Percentiles rank a stretch among this genome's conserved stretches.
phyloP scores from a whole-genome alignment of 2,797 vertebrate genomes.

The Cyclopterus lumpus region DNA sequence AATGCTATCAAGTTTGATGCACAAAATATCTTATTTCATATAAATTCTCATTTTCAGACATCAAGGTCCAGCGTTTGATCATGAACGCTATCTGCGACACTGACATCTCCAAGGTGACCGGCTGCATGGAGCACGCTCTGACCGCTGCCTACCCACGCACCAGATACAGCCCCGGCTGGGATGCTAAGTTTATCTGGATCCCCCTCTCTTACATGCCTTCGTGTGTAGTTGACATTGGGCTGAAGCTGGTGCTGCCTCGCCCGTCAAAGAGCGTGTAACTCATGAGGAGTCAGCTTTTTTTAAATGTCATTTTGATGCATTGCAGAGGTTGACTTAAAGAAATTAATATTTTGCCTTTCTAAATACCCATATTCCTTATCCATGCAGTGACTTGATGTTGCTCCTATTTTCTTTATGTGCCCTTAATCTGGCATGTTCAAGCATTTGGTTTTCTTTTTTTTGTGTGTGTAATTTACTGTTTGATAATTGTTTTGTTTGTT shows the following conservation, averaged over 20 bases:
- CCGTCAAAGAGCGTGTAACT: conserved; percentile 85
- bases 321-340: not conserved
- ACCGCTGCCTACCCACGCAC: conserved; percentile 87
- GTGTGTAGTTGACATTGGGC: conserved; percentile 85
- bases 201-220: conserved; percentile 93
- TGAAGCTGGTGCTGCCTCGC: conserved; percentile 88
- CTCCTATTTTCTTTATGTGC: conserved; percentile 34
- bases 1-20: not conserved
- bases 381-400: conserved; percentile 20
- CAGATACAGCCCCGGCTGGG: conserved; percentile 95
- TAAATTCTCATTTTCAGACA: conserved; percentile 77
- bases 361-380: conserved; percentile 34
- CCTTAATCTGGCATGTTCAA: conserved; percentile 19
- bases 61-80: conserved; percentile 86
- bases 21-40: not conserved
- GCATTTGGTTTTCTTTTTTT: not conserved
- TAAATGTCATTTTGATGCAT: conserved; percentile 27
- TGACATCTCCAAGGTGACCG: conserved; percentile 91
- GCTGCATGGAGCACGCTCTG: conserved; percentile 92
- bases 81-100: conserved; percentile 90
- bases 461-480: conserved; percentile 21
- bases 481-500: conserved; percentile 34
- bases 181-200: conserved; percentile 94
- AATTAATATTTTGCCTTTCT: conserved; percentile 21
- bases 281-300: not conserved